A percentile compares a stretch with the other conserved stretches of the same genome.
phyloP scores from a whole-genome alignment of 37 sponge, comb jelly and placozoan species.

The Axinella damicornis region DNA sequence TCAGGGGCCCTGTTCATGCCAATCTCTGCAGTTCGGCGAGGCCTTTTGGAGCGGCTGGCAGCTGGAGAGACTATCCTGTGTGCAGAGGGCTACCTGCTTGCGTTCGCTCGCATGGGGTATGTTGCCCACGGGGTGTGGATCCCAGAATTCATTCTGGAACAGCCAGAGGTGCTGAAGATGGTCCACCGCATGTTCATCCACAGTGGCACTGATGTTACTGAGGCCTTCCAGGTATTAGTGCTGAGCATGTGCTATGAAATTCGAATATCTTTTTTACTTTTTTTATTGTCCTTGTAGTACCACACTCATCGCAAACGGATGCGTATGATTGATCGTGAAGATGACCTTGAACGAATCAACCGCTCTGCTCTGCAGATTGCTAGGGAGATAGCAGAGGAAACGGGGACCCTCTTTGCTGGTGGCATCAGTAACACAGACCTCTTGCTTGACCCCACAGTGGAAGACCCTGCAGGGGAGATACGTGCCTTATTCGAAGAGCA shows the following conservation, averaged over 20 bases:
- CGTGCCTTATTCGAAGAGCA: constrained; percentile 33
- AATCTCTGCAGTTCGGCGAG: no score
- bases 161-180: no score
- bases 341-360: constrained; percentile 43
- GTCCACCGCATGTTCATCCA: constrained; percentile 66
- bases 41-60: constrained; percentile 40
- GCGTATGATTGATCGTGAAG: constrained; percentile 24
- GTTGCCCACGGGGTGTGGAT: constrained; percentile 54
- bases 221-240: constrained; percentile 59
- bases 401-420: constrained; percentile 33
- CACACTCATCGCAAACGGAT: constrained; percentile 22
- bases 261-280: no score
- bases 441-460: no score
- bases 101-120: constrained; percentile 55
- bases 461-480: neutral
- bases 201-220: constrained; percentile 75
- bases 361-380: constrained; percentile 37
- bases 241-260: no score
- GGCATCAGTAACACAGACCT: constrained; percentile 13
- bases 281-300: no score
- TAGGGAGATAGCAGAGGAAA: constrained; percentile 25
- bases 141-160: constrained; percentile 63
- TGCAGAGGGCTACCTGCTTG: no score
- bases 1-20: no score
- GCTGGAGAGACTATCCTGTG: constrained; percentile 47